These are phyloP conservation scores for Dione juno DNA, from an alignment of 2,888 invertebrate genomes.

Conservation along the genomic window DNA sequence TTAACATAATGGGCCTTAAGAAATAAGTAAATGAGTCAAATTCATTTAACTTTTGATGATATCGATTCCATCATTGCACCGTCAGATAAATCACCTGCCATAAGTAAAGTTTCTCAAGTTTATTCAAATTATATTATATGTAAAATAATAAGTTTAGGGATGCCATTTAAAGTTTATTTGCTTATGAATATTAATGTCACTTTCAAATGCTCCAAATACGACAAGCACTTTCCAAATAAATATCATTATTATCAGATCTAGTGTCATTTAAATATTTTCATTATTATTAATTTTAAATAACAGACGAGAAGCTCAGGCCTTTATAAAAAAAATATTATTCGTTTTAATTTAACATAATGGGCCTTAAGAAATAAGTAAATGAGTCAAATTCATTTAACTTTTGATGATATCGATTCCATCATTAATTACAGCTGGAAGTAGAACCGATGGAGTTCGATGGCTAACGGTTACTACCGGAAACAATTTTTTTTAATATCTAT, in stretches of 20 bases:
- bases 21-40: constrained; percentile 43
- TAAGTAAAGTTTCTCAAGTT: neutral
- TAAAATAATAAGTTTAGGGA: neutral
- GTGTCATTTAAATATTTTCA: constrained; percentile 4
- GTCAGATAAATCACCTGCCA: too few relatives aligned
- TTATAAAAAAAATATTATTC: constrained; percentile 18
- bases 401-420: constrained; percentile 50
- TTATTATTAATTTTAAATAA: constrained; percentile 3
- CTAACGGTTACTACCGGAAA: constrained; percentile 67
- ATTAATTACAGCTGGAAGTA: constrained; percentile 53
- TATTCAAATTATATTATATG: neutral
- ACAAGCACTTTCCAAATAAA: constrained; percentile 9
- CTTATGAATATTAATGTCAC: neutral
- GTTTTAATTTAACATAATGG: constrained; percentile 37
- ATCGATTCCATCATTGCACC: constrained; percentile 52
- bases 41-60: constrained; percentile 49
- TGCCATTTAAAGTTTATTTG: neutral
- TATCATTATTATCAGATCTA: constrained; percentile 15
- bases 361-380: constrained; percentile 37
- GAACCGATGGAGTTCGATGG: constrained; percentile 40
- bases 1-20: constrained; percentile 31
- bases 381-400: constrained; percentile 46
- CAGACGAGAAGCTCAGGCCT: neutral
- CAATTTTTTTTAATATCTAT: constrained; percentile 52
- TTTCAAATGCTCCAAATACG: neutral